These are phyloP conservation scores for Cryptocephalus primarius DNA, from an alignment of 2,888 invertebrate genomes.

Conservation along the genomic window DNA sequence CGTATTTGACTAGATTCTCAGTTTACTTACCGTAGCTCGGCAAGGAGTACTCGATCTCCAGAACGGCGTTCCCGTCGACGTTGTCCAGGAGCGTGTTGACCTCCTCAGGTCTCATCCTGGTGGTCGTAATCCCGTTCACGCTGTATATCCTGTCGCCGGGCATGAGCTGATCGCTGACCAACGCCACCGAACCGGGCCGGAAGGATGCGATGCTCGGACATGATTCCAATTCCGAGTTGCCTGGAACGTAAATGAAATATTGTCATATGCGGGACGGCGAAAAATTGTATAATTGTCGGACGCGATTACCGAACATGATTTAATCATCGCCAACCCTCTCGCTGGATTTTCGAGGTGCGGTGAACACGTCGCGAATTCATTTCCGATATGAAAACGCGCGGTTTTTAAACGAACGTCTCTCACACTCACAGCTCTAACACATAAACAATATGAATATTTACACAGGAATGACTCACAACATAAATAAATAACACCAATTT, in stretches of 20 bases:
- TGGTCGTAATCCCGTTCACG: slow-evolving; percentile 71
- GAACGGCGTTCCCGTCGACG: slow-evolving; percentile 61
- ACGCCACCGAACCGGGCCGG: slow-evolving; percentile 58
- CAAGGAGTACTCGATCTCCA: slow-evolving; percentile 76
- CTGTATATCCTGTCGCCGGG: slow-evolving; percentile 72
- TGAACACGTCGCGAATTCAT: no score
- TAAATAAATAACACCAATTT: no score
- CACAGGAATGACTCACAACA: no score
- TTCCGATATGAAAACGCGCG: no score
- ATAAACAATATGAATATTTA: no score
- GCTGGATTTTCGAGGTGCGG: no score
- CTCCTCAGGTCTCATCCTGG: slow-evolving; percentile 65
- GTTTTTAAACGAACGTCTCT: no score
- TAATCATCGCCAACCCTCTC: no score
- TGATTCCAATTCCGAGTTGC: slow-evolving; percentile 56
- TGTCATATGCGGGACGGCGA: background rate
- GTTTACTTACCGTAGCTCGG: slow-evolving; percentile 62
- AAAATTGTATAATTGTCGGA: slow-evolving; percentile 4
- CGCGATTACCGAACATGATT: slow-evolving; percentile 5
- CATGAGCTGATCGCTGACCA: slow-evolving; percentile 64
- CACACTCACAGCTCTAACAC: no score
- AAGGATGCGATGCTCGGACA: slow-evolving; percentile 56
- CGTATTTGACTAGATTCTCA: background rate
- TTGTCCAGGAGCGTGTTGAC: slow-evolving; percentile 63
- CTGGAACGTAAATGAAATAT: slow-evolving; percentile 32